Evolutionary conservation across 2,113 vertebrate genomes (phyloP), one percentile per base, ranked within the genome.

Genomic region (Colistium nudipinnis): DNA sequence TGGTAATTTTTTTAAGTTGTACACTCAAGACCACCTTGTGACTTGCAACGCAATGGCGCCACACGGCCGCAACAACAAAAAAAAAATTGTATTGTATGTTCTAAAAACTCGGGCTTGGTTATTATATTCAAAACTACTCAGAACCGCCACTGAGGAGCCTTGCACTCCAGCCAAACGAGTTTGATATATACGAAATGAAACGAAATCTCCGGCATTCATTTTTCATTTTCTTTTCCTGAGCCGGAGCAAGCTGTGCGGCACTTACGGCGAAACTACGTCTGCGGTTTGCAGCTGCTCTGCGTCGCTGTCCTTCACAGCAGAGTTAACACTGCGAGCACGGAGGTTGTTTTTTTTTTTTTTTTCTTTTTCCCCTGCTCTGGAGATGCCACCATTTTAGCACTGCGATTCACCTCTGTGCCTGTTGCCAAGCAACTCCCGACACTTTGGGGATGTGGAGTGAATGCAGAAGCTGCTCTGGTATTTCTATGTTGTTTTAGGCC

Each of bases 351-450:
- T 63, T 69, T n/a, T n/a, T n/a, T n/a, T n/a, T n/a, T n/a, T n/a
- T n/a, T n/a, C n/a, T n/a, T n/a, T n/a, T n/a, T n/a, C n/a, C n/a
- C n/a, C 69, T 56, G 36, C 53, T 71, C 78, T 71, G 30, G 31
- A 77, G 66, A 80, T 78, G 76, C 83, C 79, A 76, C 78, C 81
- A 78, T 86, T 84, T 70, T 74, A 77, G 67, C 67, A 68, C 63
- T 47, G 67, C 7, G 28, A 57, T 86, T 86, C 83, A 86, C 83
- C 81, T 82, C 72, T 75, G 54, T 57, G 82, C 38, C 71, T 79
- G 87, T 88, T 88, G 84, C 87, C 80, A 88, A 67, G 84, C 87
- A 88, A 88, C 87, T 78, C 82, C 76, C 82, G 82, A 86, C 74
- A 80, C 80, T 85, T 83, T 70, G 57, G 48, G 64, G 63, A 76